Conservation (phyloP, 2,888 invertebrate species). For the Euspilapteryx auroguttella region DNA sequence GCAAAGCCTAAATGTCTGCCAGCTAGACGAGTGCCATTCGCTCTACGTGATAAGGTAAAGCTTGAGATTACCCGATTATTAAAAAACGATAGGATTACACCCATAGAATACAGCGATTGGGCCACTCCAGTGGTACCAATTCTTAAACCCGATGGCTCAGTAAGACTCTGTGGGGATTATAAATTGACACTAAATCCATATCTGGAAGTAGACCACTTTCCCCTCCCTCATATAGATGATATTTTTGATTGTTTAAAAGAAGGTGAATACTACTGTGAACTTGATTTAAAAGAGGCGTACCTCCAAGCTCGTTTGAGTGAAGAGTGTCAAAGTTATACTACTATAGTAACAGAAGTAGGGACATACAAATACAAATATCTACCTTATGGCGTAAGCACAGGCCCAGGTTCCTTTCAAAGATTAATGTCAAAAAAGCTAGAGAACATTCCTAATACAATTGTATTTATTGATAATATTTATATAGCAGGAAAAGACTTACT, state of each 20-base stretch:
- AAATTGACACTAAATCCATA: slow-evolving; percentile 6
- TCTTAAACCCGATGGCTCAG: slow-evolving; percentile 5
- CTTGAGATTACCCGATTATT: neutral
- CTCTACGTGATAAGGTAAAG: neutral
- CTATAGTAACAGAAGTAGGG: too few species aligned
- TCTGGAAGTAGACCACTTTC: slow-evolving; percentile 6
- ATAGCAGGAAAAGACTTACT: too few species aligned
- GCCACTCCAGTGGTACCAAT: slow-evolving; percentile 7
- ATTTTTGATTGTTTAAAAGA: slow-evolving; percentile 5
- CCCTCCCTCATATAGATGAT: slow-evolving; percentile 3
- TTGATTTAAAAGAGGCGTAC: slow-evolving; percentile 7
- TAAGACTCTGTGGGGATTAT: slow-evolving; percentile 6
- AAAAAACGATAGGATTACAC: neutral
- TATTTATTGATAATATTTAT: too few species aligned
- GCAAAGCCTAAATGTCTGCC: neutral
- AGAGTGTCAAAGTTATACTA: too few species aligned
- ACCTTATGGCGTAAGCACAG: too few species aligned
- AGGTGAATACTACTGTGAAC: slow-evolving; percentile 8
- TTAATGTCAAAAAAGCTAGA: too few species aligned
- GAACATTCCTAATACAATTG: too few species aligned
- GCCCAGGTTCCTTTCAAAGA: too few species aligned
- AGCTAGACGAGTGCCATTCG: neutral
- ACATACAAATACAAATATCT: too few species aligned
- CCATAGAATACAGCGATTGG: slow-evolving; percentile 2
- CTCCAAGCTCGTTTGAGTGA: too few species aligned